Base-by-base conservation (phyloP, 2,113 vertebrate species). In the Pluvialis apricaria region DNA sequence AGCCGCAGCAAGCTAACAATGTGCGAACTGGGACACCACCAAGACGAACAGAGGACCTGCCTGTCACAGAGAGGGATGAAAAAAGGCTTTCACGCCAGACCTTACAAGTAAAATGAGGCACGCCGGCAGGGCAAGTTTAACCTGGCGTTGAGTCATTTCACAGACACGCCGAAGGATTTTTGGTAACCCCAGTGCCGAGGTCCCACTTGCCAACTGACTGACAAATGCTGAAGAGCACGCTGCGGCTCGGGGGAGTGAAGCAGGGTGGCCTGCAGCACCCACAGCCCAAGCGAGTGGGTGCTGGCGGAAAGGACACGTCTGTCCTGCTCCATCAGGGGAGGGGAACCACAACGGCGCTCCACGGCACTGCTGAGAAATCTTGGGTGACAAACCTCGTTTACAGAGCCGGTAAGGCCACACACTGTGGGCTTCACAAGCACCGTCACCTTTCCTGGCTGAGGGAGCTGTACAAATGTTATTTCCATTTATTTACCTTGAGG, bases 101-200 rank as follows among this genome's bases (percentile, higher is more conserved):
- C 61, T 29, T 82, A 36, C 32, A 45, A 62, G 73, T 64, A 64
- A 29, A 76, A 25, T 7, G 36, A 80, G 76, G 47, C 28, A 19
- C 2, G 6, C 9, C 1, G 18, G 49, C 15, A 0, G n/a, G 21
- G 26, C 40, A 31, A 55, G 17, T 5, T 36, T 17, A 65, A 34
- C 55, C 36, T 51, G 36, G 7, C 2, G 0, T 4, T 5, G n/a
- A 70, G 69, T 78, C 52, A n/a, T 28, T 72, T 60, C 28, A 21
- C 3, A 7, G 76, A 58, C 11, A 31, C 5, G 4, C 64, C 13
- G 55, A 64, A 69, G 69, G 32, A 36, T 57, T 55, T 72, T 29
- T 20, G 15, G 10, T 38, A 68, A 79, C 6, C 52, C 29, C n/a
- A 38, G 62, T 0, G 0, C 64, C 0, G 1, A 58, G 26, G 65